A percentile compares a stretch with the other conserved stretches of the same genome.
Evolutionary conservation across 2,113 vertebrate species (phyloP).

Genomic region (Gorilla gorilla): DNA sequence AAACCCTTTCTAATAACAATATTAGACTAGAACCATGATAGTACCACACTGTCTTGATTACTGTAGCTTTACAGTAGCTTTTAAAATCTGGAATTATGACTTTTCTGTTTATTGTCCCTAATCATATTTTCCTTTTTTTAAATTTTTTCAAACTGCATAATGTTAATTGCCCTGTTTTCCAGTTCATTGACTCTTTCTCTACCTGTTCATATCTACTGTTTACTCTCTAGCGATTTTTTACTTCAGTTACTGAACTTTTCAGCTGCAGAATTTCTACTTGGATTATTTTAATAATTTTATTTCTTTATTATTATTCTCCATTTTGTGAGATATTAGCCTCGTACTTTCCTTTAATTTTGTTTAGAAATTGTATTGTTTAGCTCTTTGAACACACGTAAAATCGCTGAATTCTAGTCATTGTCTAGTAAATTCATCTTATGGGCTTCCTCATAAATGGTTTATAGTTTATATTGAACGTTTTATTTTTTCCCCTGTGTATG

Average conservation of each 20-base stretch:
- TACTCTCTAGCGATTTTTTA: background rate
- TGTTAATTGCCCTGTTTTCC: background rate
- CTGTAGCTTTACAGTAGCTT: background rate
- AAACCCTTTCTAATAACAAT: too few species aligned
- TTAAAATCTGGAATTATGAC: background rate
- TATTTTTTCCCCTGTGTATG: background rate
- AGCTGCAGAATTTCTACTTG: background rate
- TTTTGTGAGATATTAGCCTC: background rate
- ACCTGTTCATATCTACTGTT: background rate
- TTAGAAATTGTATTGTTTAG: background rate
- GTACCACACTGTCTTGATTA: background rate
- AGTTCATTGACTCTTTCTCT: background rate
- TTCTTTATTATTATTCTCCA: background rate
- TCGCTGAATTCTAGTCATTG: background rate
- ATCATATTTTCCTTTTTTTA: background rate
- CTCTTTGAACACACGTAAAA: background rate
- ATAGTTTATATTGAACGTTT: background rate
- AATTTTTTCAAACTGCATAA: background rate
- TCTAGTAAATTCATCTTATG: background rate
- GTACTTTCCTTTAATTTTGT: background rate
- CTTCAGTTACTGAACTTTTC: background rate
- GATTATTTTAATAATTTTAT: background rate
- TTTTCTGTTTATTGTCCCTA: background rate
- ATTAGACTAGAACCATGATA: background rate
- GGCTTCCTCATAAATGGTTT: background rate